These are phyloP conservation scores for Esox masquinongy DNA, from an alignment of 2,797 vertebrate genomes.

Conservation along the genomic window DNA sequence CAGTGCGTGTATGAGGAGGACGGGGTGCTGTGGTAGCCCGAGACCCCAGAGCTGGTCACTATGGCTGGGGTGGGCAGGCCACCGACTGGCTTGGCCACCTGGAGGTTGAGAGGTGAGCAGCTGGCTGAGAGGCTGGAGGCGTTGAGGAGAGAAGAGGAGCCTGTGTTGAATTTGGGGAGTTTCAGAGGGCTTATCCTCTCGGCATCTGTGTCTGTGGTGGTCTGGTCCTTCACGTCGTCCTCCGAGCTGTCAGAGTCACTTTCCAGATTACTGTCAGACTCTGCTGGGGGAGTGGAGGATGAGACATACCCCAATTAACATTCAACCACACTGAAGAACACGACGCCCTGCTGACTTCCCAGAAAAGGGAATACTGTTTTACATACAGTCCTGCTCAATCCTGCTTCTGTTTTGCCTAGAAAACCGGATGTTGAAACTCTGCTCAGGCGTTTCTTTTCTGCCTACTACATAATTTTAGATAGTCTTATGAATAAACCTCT, in stretches of 20 bases:
- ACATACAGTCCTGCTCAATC: no score
- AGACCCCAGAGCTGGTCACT: slow-evolving; percentile 70
- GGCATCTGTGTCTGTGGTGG: slow-evolving; percentile 83
- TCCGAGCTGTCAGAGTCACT: slow-evolving; percentile 88
- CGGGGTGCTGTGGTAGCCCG: slow-evolving; percentile 72
- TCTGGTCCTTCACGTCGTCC: slow-evolving; percentile 85
- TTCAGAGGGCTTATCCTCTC: slow-evolving; percentile 75
- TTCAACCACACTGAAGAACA: slow-evolving; percentile 17
- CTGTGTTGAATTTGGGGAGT: slow-evolving; percentile 61
- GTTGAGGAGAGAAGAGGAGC: slow-evolving; percentile 72
- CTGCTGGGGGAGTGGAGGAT: slow-evolving; percentile 73
- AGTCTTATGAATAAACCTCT: slow-evolving; percentile 8
- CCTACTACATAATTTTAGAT: no score
- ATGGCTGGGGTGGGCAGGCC: slow-evolving; percentile 59
- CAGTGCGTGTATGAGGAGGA: slow-evolving; percentile 73
- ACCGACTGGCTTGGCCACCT: slow-evolving; percentile 77
- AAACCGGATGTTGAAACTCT: no score
- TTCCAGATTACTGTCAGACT: slow-evolving; percentile 90
- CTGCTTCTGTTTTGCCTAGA: no score
- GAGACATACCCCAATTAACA: slow-evolving; percentile 26
- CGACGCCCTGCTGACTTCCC: no score
- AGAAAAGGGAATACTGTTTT: no score
- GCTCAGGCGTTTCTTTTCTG: no score
- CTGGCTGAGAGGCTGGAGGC: slow-evolving; percentile 62
- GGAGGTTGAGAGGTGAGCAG: slow-evolving; percentile 80